Conservation (phyloP, 2,797 vertebrate species). For the Sebastiscus tertius region DNA sequence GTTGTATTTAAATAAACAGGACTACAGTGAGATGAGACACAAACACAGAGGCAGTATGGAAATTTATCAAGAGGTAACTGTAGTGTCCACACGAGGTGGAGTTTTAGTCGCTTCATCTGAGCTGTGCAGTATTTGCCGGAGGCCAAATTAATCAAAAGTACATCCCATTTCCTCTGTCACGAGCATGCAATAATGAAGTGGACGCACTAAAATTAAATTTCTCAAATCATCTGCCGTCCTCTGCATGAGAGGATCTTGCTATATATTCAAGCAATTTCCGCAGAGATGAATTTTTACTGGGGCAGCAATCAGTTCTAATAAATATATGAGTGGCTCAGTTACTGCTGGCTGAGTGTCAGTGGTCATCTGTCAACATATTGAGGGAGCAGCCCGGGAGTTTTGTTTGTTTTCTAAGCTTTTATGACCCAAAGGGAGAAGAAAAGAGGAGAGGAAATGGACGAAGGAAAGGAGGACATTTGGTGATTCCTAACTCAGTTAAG, state of each 20-base stretch:
- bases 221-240: neutral
- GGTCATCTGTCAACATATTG: slow-evolving; percentile 8
- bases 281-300: slow-evolving; percentile 1
- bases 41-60: neutral
- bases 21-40: slow-evolving; percentile 1
- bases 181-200: slow-evolving; percentile 25
- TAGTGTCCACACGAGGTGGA: no score
- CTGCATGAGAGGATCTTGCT: slow-evolving; percentile 24
- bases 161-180: slow-evolving; percentile 3
- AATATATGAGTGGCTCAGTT: slow-evolving; percentile 40
- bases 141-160: neutral
- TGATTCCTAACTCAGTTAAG: neutral
- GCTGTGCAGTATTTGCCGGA: neutral
- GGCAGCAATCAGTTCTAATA: neutral
- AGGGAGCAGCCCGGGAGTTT: neutral
- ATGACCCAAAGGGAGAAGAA: neutral
- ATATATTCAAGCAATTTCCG: slow-evolving; percentile 32
- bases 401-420: slow-evolving; percentile 11
- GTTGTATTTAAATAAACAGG: neutral
- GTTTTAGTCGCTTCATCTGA: neutral
- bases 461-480: neutral
- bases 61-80: neutral
- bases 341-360: slow-evolving; percentile 24
- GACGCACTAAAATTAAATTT: neutral
- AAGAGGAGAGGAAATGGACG: neutral